Conservation (phyloP, 2,113 vertebrate genomes). For the Ifrita kowaldi region DNA sequence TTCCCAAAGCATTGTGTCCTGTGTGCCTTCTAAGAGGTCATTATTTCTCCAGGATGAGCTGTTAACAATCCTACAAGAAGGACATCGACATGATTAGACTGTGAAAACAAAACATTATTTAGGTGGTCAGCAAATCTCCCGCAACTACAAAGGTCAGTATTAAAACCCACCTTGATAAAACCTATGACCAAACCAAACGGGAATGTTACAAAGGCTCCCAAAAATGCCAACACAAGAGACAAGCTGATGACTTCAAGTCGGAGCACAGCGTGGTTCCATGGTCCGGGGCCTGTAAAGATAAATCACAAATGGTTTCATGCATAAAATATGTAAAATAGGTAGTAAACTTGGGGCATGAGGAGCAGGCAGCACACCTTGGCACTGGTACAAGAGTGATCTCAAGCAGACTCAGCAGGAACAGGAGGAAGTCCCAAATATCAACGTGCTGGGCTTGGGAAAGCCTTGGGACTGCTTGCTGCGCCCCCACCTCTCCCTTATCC, state of each 20-base stretch:
- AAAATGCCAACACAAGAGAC: neutral
- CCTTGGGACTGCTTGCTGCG: neutral
- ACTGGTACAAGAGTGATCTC: accelerated
- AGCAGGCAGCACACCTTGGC: neutral
- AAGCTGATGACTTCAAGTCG: neutral
- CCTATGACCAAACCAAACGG: neutral
- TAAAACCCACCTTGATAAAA: neutral
- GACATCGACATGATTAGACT: neutral
- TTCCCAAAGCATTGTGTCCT: neutral
- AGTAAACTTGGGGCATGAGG: neutral
- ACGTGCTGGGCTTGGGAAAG: neutral
- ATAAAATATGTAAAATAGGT: neutral
- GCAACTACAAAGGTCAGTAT: neutral
- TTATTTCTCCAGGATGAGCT: neutral
- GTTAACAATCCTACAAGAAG: neutral
- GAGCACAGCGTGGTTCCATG: neutral
- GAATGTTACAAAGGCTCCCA: neutral
- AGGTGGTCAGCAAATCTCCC: neutral
- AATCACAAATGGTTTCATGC: neutral
- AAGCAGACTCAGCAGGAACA: neutral
- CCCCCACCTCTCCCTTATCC: neutral
- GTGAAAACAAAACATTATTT: neutral
- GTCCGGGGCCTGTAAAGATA: neutral
- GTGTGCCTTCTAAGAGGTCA: neutral
- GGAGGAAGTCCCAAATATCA: neutral